Evolutionary conservation across 2,888 invertebrate genomes (phyloP), one percentile per base, ranked within the genome.

Genomic region (Agrochola macilenta): DNA sequence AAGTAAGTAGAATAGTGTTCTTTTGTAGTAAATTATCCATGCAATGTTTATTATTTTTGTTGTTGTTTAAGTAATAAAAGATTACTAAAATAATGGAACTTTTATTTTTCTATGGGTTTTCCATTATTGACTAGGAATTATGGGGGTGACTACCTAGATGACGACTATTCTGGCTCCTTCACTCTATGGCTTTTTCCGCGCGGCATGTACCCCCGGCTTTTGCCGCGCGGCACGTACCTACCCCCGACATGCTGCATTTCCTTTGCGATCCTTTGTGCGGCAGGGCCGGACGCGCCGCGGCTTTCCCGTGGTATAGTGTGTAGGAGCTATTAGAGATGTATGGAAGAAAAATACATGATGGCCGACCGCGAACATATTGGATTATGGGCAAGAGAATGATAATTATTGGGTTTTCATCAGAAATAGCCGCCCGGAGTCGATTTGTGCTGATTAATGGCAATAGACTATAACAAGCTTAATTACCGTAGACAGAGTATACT

Each of bases 41-140:
- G 68, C 84, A 88, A 88, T 84, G 81, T 76, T 89, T 88, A 86
- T 88, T 87, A 84, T 87, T 88, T 87, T 74, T 77, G 74, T 81
- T 83, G 81, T 88, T 87, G 63, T 83, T 61, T 87, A 88, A 87
- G 84, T 78, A 83, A 89, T 89, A 88, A 87, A 86, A 72, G 1
- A 82, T 75, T 70, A 89, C 60, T 79, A 74, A 71, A 84, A 78
- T n/a, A 26, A 35, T 66, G 2, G 2, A n/a, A 14, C 5, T 81
- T 79, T 75, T 69, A 43, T 68, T 86, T 66, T 1, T 57, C 54
- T 30, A 7, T 35, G 7, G 14, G 2, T 26, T 14, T 46, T 9
- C 20, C 11, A 1, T 20, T 30, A 17, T 39, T 39, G 39, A 39
- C 8, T 9, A 43, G 43, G 43, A 43, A 43, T 43, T 43, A 43